phyloP scores from a whole-genome alignment of 2,113 vertebrate genomes.

The Takifugu bimaculatus region DNA sequence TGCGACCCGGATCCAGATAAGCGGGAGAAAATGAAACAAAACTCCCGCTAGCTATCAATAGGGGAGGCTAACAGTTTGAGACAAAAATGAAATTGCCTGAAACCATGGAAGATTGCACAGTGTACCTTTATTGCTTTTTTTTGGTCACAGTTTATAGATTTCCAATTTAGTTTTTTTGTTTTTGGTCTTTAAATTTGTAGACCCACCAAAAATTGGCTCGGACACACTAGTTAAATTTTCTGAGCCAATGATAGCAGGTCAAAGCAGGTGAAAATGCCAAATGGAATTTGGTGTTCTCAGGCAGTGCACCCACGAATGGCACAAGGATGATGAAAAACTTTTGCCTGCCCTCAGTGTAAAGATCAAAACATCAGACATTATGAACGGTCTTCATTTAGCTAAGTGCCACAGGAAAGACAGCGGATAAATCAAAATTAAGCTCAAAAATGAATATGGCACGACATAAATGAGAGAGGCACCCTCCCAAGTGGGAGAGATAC shows the following conservation, averaged over 20 bases:
- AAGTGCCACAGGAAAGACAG: constrained; percentile 78
- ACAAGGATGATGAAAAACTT: constrained; percentile 78
- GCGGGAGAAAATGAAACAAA: too few species aligned
- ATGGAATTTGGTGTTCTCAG: constrained; percentile 81
- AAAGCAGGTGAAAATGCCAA: constrained; percentile 78
- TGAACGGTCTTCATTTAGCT: constrained; percentile 73
- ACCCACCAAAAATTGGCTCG: constrained; percentile 78
- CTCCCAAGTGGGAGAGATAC: constrained; percentile 79
- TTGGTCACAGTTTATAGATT: not conserved
- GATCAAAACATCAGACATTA: constrained; percentile 69
- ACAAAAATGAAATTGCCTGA: too few species aligned
- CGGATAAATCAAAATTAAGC: constrained; percentile 81
- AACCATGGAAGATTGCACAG: too few species aligned
- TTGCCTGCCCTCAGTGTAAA: constrained; percentile 60
- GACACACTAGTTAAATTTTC: constrained; percentile 73
- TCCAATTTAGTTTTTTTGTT: not conserved
- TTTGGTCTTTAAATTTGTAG: constrained; percentile 53
- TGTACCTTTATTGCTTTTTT: too few species aligned
- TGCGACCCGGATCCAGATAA: too few species aligned
- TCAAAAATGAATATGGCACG: constrained; percentile 81
- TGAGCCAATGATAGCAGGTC: constrained; percentile 67
- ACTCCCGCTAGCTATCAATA: too few species aligned
- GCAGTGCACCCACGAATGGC: constrained; percentile 80
- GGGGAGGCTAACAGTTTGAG: too few species aligned
- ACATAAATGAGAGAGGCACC: constrained; percentile 57